Evolutionary conservation across 1,140 invertebrate genomes (phyloP).

Genomic region (Drosophila leontia): DNA sequence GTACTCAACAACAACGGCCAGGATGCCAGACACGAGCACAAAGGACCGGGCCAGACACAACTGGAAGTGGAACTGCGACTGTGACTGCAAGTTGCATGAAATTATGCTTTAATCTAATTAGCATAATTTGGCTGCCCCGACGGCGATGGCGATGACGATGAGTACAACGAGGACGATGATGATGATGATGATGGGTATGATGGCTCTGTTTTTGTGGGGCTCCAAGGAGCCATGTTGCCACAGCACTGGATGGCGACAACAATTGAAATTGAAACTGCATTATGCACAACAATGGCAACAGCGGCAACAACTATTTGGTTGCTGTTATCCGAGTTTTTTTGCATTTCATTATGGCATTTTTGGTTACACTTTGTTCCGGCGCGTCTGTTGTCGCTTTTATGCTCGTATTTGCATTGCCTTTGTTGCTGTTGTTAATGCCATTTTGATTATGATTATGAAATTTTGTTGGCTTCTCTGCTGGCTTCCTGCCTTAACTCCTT

Average conservation of each 20-base stretch:
- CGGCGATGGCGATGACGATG: slow-evolving; percentile 43
- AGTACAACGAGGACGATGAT: slow-evolving; percentile 17
- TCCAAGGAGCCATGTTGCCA: slow-evolving; percentile 38
- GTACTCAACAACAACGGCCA: slow-evolving; percentile 38
- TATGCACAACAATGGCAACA: slow-evolving; percentile 65
- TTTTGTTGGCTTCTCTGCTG: slow-evolving; percentile 62
- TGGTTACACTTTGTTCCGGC: slow-evolving; percentile 76
- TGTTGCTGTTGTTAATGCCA: slow-evolving; percentile 83
- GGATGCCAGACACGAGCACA: slow-evolving; percentile 31
- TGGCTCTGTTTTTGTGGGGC: slow-evolving; percentile 39
- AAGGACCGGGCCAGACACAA: slow-evolving; percentile 33
- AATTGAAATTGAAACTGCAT: slow-evolving; percentile 83
- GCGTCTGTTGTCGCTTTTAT: slow-evolving; percentile 74
- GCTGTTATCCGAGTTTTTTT: slow-evolving; percentile 46
- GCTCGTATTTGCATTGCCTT: slow-evolving; percentile 79
- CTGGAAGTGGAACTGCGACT: slow-evolving; percentile 36
- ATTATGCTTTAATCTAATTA: slow-evolving; percentile 84
- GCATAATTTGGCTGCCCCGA: slow-evolving; percentile 77
- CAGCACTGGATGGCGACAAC: slow-evolving; percentile 69
- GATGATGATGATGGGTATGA: slow-evolving; percentile 36
- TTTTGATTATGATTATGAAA: slow-evolving; percentile 84
- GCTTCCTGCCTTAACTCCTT: slow-evolving; percentile 28
- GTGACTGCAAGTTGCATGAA: slow-evolving; percentile 78
- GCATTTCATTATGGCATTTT: slow-evolving; percentile 81
- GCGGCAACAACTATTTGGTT: slow-evolving; percentile 54